Base-by-base conservation (phyloP, 2,888 invertebrate species). In the Eristalis pertinax region DNA sequence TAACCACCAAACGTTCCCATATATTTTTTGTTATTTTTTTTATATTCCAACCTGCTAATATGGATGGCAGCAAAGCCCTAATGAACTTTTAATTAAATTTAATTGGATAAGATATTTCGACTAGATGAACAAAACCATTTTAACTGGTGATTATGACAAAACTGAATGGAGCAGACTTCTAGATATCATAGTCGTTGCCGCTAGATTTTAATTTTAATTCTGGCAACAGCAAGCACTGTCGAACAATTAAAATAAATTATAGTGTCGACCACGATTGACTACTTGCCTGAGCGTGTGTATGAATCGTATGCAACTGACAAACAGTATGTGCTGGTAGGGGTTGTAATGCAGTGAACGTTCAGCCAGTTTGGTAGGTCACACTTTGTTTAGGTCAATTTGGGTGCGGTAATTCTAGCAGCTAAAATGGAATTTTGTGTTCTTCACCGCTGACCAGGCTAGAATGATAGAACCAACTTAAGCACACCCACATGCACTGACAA, bases 31-130 rank as follows among this genome's bases (percentile, higher is more conserved):
- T 7, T n/a, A n/a, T 63, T 77, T 24, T 63, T 50, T 63, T 26
- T 7, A 3, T 60, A 26, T 26, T 29, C 50, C n/a, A 50, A 50
- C 50, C 50, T 50, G 50, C 50, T 50, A 19, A 8, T 50, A 1
- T 2, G 35, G 22, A 41, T 26, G 62, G 50, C 76, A 63, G 75
- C 63, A 63, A 73, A 81, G 76, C 58, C 73, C 72, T 73, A 75
- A 86, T 78, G 74, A 86, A 78, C 78, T 86, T 86, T 83, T 86
- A 86, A 86, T 86, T 86, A 83, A 86, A 64, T 70, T 83, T 75
- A 86, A 86, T 86, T 86, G 86, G 78, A 63, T 75, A 83, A 83
- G 65, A 79, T 65, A 79, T 68, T 84, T 72, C 56, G 62, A 77
- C 73, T 77, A 74, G 78, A 83, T 82, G 82, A 62, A 72, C 60